phyloP scores from a whole-genome alignment of 2,113 vertebrate species.

The Lophotis ruficrista region DNA sequence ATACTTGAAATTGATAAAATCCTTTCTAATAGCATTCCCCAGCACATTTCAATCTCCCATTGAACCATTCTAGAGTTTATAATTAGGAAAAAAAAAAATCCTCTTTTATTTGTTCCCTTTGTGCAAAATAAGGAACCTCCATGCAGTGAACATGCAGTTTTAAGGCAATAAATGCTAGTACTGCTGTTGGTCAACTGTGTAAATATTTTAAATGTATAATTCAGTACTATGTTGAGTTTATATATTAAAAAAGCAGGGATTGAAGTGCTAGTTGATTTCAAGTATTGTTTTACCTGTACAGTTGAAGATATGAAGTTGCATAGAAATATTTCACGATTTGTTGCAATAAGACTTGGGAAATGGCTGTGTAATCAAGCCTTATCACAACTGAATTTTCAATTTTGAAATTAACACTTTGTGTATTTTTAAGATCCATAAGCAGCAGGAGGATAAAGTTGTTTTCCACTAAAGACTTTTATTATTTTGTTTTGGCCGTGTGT shows the following conservation, averaged over 20 bases:
- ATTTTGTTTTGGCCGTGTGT: constrained; percentile 74
- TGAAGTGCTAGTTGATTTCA: constrained; percentile 55
- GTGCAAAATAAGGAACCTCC: constrained; percentile 60
- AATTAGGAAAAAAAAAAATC: background rate
- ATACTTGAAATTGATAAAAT: constrained; percentile 23
- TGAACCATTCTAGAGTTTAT: background rate
- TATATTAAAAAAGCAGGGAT: constrained; percentile 60
- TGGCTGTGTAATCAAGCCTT: constrained; percentile 65
- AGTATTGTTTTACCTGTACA: constrained; percentile 69
- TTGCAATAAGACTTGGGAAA: constrained; percentile 57
- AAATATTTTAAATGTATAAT: constrained; percentile 73
- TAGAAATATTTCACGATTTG: constrained; percentile 61
- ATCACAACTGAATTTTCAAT: constrained; percentile 62
- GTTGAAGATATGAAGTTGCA: constrained; percentile 54
- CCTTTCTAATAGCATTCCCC: background rate
- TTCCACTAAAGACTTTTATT: constrained; percentile 76
- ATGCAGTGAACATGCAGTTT: constrained; percentile 64
- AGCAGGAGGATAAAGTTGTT: constrained; percentile 66
- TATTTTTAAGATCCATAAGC: constrained; percentile 68
- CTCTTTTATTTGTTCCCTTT: constrained; percentile 25
- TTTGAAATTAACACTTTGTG: constrained; percentile 59
- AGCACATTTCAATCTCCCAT: background rate
- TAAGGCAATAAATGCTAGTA: constrained; percentile 70
- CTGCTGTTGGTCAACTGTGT: constrained; percentile 69
- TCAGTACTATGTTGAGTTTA: constrained; percentile 63